Percentiles rank a stretch among this genome's conserved stretches.
Evolutionary conservation across 2,888 invertebrate genomes (phyloP).

Genomic region (Mythimna vitellina): DNA sequence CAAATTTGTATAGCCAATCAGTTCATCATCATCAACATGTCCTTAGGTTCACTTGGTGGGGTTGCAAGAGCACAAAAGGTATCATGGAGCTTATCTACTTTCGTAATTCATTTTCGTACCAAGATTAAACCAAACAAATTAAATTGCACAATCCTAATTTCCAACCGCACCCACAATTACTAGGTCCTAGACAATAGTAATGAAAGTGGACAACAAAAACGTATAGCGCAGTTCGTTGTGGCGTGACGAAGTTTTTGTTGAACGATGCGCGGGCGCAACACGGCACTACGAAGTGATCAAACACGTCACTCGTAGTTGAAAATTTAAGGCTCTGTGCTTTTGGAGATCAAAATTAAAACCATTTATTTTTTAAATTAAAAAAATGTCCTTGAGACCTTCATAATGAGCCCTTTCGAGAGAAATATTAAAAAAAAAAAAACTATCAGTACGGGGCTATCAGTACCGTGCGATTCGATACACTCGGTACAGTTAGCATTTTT

Average conservation of each 20-base stretch:
- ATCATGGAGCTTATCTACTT: not conserved
- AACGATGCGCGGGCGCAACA: constrained; percentile 18
- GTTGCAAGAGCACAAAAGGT: not conserved
- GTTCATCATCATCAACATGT: too few species aligned
- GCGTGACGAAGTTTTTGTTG: constrained; percentile 55
- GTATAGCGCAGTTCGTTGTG: constrained; percentile 28
- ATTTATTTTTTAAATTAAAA: too few species aligned
- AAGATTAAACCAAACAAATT: not conserved
- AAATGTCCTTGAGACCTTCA: too few species aligned
- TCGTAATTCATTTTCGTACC: not conserved
- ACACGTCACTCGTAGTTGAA: not conserved
- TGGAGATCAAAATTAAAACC: too few species aligned
- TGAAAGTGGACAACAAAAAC: constrained; percentile 48
- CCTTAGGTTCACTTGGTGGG: not conserved
- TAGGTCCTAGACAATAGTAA: constrained; percentile 43
- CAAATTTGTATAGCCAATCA: too few species aligned
- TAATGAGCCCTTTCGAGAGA: too few species aligned
- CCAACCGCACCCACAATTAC: constrained; percentile 17
- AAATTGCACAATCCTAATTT: not conserved
- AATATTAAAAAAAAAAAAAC: too few species aligned
- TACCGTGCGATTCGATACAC: too few species aligned
- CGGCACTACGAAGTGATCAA: constrained; percentile 6
- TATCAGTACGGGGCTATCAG: too few species aligned
- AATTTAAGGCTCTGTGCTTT: too few species aligned
- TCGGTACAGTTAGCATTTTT: too few species aligned